phyloP scores from a whole-genome alignment of 2,888 invertebrate species.

The Phalangium opilio region DNA sequence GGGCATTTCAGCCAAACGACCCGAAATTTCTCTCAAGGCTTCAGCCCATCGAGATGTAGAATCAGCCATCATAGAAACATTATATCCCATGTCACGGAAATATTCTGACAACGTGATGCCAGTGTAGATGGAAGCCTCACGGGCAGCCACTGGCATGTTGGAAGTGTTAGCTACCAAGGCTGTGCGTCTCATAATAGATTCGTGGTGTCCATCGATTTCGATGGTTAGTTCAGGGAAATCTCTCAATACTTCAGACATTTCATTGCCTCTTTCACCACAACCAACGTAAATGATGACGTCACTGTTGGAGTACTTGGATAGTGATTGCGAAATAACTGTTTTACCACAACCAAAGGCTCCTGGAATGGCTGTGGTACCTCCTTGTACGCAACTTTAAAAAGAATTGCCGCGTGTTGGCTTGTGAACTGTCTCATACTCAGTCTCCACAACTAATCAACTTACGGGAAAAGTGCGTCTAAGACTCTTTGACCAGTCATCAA shows the following conservation, averaged over 20 bases:
- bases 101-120: constrained; percentile 98
- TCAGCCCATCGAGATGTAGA: constrained; percentile 99
- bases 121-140: constrained; percentile 99
- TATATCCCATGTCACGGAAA: constrained; percentile 94
- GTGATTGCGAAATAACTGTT: constrained; percentile 98
- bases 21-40: constrained; percentile 98
- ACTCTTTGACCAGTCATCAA: constrained; percentile 96
- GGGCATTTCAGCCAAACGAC: constrained; percentile 99
- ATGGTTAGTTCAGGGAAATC: constrained; percentile 97
- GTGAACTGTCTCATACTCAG: too few relatives aligned
- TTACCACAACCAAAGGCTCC: constrained; percentile 99
- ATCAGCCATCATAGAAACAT: constrained; percentile 99
- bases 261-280: constrained; percentile 99
- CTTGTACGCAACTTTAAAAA: constrained; percentile 70
- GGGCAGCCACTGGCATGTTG: constrained; percentile 99
- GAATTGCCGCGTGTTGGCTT: background rate
- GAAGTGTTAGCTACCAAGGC: constrained; percentile 98
- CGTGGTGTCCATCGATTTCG: constrained; percentile 82
- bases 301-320: constrained; percentile 99
- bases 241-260: constrained; percentile 98
- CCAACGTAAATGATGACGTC: constrained; percentile 99
- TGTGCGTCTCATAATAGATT: constrained; percentile 99
- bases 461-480: constrained; percentile 95
- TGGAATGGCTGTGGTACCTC: constrained; percentile 96
- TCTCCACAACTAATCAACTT: too few relatives aligned